These are phyloP conservation scores for Trichogramma pretiosum DNA, from an alignment of 1,140 invertebrate species.

Conservation along the genomic window DNA sequence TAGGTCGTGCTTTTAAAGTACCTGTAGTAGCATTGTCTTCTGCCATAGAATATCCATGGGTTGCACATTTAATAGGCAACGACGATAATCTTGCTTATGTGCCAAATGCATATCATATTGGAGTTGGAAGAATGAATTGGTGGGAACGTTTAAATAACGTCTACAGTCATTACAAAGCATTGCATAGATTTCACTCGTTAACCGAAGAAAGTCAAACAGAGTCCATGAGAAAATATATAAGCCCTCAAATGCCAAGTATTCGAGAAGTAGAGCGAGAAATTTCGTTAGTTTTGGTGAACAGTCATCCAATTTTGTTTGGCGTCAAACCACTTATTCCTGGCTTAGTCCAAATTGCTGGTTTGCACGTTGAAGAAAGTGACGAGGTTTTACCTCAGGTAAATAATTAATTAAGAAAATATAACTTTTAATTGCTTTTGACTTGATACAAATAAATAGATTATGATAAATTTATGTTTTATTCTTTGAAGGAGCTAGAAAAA, in stretches of 20 bases:
- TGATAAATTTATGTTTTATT: background rate
- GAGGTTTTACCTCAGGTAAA: conserved; percentile 19
- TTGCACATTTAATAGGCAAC: conserved; percentile 47
- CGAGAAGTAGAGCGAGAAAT: conserved; percentile 31
- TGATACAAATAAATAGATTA: background rate
- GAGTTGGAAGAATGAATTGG: conserved; percentile 8
- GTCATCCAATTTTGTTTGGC: conserved; percentile 30
- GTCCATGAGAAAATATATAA: conserved; percentile 23
- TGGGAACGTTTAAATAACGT: conserved; percentile 38
- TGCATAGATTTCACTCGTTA: background rate
- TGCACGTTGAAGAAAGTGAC: conserved; percentile 33
- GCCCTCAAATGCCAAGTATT: conserved; percentile 21
- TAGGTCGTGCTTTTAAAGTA: conserved; percentile 52
- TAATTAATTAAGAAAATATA: background rate
- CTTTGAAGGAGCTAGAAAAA: conserved; percentile 53
- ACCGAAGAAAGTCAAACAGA: conserved; percentile 31
- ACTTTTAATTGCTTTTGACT: background rate
- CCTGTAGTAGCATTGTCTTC: conserved; percentile 46
- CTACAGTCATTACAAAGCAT: conserved; percentile 8
- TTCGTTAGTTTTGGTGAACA: conserved; percentile 36
- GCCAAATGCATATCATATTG: conserved; percentile 1
- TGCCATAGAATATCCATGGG: conserved; percentile 51
- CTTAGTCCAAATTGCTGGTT: conserved; percentile 40
- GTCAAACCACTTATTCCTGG: conserved; percentile 32
- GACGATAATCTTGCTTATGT: conserved; percentile 45